These are phyloP conservation scores for Sinonovacula constricta DNA, from an alignment of 1,140 invertebrate species.

Conservation along the genomic window DNA sequence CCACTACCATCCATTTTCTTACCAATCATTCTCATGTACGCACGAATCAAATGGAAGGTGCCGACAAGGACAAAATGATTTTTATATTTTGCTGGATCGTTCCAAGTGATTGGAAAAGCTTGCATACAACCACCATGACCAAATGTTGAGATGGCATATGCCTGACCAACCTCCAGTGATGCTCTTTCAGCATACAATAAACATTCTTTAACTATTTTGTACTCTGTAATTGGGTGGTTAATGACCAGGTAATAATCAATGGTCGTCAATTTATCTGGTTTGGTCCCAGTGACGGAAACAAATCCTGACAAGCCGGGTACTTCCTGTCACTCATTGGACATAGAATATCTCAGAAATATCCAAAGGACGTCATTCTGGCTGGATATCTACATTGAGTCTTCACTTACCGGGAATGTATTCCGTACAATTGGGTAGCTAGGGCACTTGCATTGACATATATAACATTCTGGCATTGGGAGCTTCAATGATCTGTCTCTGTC, in stretches of 20 bases:
- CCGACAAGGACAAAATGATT: conserved; percentile 57
- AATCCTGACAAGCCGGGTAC: conserved; percentile 48
- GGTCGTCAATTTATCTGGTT: conserved; percentile 38
- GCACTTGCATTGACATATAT: conserved; percentile 35
- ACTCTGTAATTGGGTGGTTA: conserved; percentile 53
- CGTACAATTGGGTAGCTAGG: background rate
- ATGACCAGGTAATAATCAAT: conserved; percentile 60
- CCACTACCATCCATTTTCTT: conserved; percentile 58
- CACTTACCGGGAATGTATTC: conserved; percentile 9
- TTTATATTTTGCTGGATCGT: conserved; percentile 48
- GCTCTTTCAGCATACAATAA: conserved; percentile 50
- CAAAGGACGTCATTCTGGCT: conserved; percentile 17
- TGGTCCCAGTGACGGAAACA: conserved; percentile 39
- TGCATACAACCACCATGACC: conserved; percentile 62
- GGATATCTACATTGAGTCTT: background rate
- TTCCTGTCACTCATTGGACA: background rate
- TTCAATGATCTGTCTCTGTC: conserved; percentile 7
- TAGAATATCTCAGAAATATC: conserved; percentile 28
- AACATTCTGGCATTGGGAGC: conserved; percentile 14
- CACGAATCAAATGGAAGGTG: conserved; percentile 52
- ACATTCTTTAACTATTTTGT: conserved; percentile 53
- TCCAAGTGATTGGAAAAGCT: conserved; percentile 58
- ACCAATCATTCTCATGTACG: conserved; percentile 57
- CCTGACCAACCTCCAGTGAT: conserved; percentile 48
- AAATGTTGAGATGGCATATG: conserved; percentile 56